Conservation (phyloP, 2,113 vertebrate species). For the Labeo catla region DNA sequence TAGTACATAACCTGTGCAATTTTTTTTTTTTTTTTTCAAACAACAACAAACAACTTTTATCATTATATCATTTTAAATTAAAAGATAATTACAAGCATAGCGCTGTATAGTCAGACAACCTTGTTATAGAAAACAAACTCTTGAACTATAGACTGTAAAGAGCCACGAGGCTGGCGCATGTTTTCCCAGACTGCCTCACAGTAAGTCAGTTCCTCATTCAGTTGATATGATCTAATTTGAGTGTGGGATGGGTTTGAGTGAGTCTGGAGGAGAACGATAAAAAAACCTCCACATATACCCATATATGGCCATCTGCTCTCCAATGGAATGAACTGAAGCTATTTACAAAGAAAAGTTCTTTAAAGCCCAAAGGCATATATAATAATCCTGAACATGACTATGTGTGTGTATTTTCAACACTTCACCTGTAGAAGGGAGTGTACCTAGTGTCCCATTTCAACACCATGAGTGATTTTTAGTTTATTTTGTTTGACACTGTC, state of each 20-base stretch:
- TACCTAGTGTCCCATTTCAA: not conserved
- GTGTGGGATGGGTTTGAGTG: slow-evolving; percentile 1
- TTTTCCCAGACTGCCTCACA: not conserved
- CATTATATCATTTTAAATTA: not conserved
- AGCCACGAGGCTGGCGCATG: not conserved
- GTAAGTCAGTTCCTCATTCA: not conserved
- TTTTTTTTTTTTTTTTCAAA: not conserved
- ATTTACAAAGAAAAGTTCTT: not conserved
- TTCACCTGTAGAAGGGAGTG: not conserved
- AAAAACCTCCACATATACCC: not conserved
- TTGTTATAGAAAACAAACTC: not conserved
- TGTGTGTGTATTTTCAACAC: not conserved
- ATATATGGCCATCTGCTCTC: slow-evolving; percentile 5
- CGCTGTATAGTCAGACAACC: not conserved
- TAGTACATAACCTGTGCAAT: no score
- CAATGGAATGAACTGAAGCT: not conserved
- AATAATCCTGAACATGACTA: not conserved
- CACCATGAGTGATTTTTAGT: not conserved
- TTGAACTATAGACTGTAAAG: not conserved
- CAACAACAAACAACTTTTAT: not conserved
- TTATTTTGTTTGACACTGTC: not conserved
- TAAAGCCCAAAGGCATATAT: not conserved
- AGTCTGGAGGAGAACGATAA: not conserved
- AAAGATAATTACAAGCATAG: not conserved
- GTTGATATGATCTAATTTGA: slow-evolving; percentile 6